Percentiles rank a stretch among this genome's conserved stretches.
phyloP scores from a whole-genome alignment of 1,140 invertebrate genomes.

The Melitaea cinxia region DNA sequence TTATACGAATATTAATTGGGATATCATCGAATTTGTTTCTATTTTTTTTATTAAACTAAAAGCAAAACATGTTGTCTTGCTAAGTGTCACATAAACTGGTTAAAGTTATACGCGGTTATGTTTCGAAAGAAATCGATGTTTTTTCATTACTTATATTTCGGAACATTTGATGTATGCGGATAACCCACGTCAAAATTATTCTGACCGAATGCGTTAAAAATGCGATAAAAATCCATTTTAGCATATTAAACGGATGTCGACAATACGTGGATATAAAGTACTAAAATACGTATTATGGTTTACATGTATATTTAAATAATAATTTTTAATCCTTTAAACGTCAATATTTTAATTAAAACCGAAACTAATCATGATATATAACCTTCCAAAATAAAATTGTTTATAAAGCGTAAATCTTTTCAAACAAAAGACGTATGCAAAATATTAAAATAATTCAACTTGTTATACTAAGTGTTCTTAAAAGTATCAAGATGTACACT shows the following conservation, averaged over 20 bases:
- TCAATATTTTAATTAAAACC: background rate
- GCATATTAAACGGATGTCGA: background rate
- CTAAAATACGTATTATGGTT: background rate
- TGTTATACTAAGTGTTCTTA: background rate
- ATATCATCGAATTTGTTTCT: background rate
- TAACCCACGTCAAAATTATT: slow-evolving; percentile 15
- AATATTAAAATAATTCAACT: background rate
- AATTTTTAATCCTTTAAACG: background rate
- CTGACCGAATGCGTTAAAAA: slow-evolving; percentile 4
- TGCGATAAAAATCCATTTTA: background rate
- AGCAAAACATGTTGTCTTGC: slow-evolving; percentile 4
- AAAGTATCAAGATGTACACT: background rate
- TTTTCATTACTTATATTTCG: background rate
- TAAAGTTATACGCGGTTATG: slow-evolving; percentile 2
- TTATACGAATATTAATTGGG: too few relatives aligned
- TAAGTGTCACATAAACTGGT: background rate
- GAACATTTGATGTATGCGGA: background rate
- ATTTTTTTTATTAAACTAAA: background rate
- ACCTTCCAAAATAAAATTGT: too few relatives aligned
- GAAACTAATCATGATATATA: too few relatives aligned
- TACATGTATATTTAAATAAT: background rate
- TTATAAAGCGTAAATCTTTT: background rate
- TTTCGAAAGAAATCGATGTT: slow-evolving; percentile 11
- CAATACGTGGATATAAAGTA: background rate
- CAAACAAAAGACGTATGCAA: background rate